Evolutionary conservation across 1,140 invertebrate species (phyloP), one percentile per base, ranked within the genome.

Genomic region (Heliconius nattereri): DNA sequence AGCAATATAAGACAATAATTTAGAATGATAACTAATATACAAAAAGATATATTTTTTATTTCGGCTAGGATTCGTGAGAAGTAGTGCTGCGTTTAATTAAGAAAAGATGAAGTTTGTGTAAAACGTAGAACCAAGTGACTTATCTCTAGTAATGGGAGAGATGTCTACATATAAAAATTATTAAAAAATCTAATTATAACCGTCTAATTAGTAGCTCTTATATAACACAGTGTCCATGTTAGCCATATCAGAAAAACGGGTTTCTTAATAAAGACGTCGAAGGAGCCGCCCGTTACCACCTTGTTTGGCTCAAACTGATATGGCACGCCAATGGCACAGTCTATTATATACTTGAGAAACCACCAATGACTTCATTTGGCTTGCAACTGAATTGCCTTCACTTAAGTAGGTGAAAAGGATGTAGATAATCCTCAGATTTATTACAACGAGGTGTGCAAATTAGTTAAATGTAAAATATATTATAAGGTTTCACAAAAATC

Each of bases 281-380:
- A 75, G 84, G 79, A 86, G 82, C 76, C 80, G 82, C 78, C 84
- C 86, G 88, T 90, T 90, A 92, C 85, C 83, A 79, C 89, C 87
- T 81, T 88, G 75, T 89, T 82, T 70, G 84, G 81, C 37, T 35
- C 54, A 54, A 73, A 78, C 81, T 74, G 76, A 83, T 84, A 84
- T 80, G 82, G 84, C 66, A 73, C 76, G 80, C 72, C 83, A 84
- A 89, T 87, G 87, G 82, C 81, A 82, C 73, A 81, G 70, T 40
- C 74, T 80, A 84, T 84, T 84, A 85, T 83, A 76, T 81, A 83
- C 73, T 70, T 78, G 84, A 85, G 87, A 90, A 89, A 89, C 84
- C 82, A 66, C 71, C 71, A 75, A 78, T 75, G 76, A 78, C 73
- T 81, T 75, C 54, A 81, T 75, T 78, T 71, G 57, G 57, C 77